Evolutionary conservation across 2,888 invertebrate species (phyloP).

Genomic region (Mythimna impura): DNA sequence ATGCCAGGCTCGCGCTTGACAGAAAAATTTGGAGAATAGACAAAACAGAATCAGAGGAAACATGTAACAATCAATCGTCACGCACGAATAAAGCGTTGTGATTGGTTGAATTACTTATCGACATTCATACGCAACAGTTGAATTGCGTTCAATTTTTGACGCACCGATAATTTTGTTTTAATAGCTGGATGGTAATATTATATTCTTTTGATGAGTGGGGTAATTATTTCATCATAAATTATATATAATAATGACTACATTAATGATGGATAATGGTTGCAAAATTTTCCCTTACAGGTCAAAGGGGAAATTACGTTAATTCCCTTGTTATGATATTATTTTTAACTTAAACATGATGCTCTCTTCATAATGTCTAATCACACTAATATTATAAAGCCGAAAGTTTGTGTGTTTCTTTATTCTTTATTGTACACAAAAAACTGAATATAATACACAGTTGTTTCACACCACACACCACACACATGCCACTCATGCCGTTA

Average conservation of each 20-base stretch:
- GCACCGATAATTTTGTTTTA: too few relatives aligned
- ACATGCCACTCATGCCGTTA: too few relatives aligned
- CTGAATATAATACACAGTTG: too few relatives aligned
- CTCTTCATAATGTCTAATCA: too few relatives aligned
- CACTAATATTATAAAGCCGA: too few relatives aligned
- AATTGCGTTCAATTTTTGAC: neutral
- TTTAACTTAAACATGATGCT: too few relatives aligned
- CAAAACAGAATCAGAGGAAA: too few relatives aligned
- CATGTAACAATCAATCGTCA: neutral
- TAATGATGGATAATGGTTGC: neutral
- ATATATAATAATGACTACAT: neutral
- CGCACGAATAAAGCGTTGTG: neutral
- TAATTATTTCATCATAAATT: conserved; percentile 2
- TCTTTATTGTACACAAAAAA: too few relatives aligned
- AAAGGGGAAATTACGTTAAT: conserved; percentile 3
- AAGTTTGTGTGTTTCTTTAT: too few relatives aligned
- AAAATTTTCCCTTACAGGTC: neutral
- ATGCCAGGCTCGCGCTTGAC: too few relatives aligned
- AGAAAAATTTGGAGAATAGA: too few relatives aligned
- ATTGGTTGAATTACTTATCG: neutral
- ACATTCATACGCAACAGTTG: neutral
- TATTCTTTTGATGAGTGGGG: neutral
- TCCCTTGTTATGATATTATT: neutral
- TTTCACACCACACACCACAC: too few relatives aligned
- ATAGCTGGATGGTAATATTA: neutral